Percentiles rank a stretch among this genome's conserved stretches.
These are phyloP conservation scores for Tortrix viridana DNA, from an alignment of 2,888 invertebrate species.

Conservation along the genomic window DNA sequence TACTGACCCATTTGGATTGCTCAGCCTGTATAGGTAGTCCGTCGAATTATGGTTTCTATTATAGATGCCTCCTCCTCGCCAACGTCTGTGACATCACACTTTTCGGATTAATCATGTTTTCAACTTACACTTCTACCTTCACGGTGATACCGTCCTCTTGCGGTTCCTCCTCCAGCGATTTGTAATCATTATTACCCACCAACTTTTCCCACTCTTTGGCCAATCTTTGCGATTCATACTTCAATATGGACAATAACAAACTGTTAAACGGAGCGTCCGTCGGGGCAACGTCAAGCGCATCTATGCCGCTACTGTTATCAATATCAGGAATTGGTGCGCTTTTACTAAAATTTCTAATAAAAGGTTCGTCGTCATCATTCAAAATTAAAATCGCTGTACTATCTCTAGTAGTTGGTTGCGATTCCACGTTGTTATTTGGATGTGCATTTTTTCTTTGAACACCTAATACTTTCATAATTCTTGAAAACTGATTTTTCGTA, in stretches of 20 bases:
- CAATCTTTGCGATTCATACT: conserved; percentile 51
- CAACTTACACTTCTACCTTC: conserved; percentile 7
- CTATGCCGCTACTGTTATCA: no score
- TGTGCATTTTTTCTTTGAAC: conserved; percentile 7
- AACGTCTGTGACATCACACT: no score
- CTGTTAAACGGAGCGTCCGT: conserved; percentile 41
- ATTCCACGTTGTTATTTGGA: conserved; percentile 8
- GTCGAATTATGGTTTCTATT: no score
- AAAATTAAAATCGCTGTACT: conserved; percentile 51
- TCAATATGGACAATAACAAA: conserved; percentile 54
- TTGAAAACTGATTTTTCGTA: background rate
- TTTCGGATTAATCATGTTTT: no score
- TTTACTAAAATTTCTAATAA: background rate
- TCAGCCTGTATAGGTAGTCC: no score
- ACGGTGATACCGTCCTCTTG: background rate
- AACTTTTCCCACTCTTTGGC: conserved; percentile 42
- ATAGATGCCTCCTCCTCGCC: no score
- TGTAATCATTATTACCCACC: conserved; percentile 11
- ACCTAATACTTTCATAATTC: background rate
- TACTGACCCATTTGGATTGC: no score
- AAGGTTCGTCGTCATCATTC: conserved; percentile 44
- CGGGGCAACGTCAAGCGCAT: conserved; percentile 8
- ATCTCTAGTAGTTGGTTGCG: conserved; percentile 1
- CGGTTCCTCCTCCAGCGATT: background rate
- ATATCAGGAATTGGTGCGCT: background rate